Evolutionary conservation across 2,888 invertebrate genomes (phyloP), one percentile per base, ranked within the genome.

Genomic region (Creontiades dilutus): DNA sequence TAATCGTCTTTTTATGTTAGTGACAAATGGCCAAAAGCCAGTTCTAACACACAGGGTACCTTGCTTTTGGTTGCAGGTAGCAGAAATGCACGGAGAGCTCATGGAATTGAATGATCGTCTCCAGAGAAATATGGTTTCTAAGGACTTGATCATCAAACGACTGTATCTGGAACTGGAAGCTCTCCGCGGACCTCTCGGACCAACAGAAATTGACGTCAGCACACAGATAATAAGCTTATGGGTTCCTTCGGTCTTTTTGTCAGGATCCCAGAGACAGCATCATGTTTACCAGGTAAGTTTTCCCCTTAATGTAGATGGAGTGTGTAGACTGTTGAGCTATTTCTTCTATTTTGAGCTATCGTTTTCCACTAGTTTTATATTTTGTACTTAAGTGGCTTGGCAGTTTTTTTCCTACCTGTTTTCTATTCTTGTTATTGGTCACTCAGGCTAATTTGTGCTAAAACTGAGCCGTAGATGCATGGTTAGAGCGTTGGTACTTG

Each of bases 71-170:
- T 37, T 37, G 3, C 78, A 97, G 96, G 97, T 98, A 0, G 98
- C 98, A 1, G 97, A 98, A 94, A 98, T 98, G 98, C 98, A 98
- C 92, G 98, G 97, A 0, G 98, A 98, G 93, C 94, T 98, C 86
- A 97, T 98, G 96, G 98, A 98, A 93, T 97, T 98, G 92, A 98
- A 98, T 93, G 96, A 97, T 89, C 94, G 96, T 93, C 94, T 98
- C 90, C 97, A 97, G 92, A 94, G 95, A 91, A 94, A 96, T 78
- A 93, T 98, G 86, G 95, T 95, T 91, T 94, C 94, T 90, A 95
- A 96, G 92, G 96, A 96, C 91, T 93, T 93, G 52, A 93, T 95
- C 89, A 93, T 96, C 12, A 94, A 95, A 89, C 93, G 95, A 90
- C 93, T 96, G 14, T 94, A 95, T 92, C 94, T 94, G 80, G 96